Base-by-base conservation (phyloP, 1,140 invertebrate genomes). In the Euura lappo region DNA sequence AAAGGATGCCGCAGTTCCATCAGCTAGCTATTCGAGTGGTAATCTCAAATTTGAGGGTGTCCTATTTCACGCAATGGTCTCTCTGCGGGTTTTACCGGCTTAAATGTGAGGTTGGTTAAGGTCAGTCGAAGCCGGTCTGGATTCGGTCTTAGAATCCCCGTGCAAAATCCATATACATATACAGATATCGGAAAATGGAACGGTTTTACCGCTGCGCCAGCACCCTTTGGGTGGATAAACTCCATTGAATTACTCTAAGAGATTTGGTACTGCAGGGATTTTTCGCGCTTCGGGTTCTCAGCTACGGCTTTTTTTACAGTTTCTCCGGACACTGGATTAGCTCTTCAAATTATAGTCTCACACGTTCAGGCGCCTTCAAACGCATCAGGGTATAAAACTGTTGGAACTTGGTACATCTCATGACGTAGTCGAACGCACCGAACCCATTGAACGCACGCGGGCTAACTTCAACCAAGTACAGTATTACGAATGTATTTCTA, bases 181-280 rank as follows among this genome's bases (percentile, higher is more conserved):
- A 60, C 13, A 60, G 51, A 60, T 60, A 60, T n/a, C 51, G 51
- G 5, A 28, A 4, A 60, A 60, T 60, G 4, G 51, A 60, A 60
- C 51, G 51, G 13, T 60, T 60, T 60, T n/a, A 60, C 51, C 51
- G 8, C 51, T n/a, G 51, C 13, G 0, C 51, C 51, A 60, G 51
- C 51, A 60, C 13, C 51, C 51, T n/a, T n/a, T 60, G 51, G 51
- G 51, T n/a, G 51, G 51, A 60, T 60, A 60, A 60, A 60, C 51
- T 60, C 13, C 51, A 60, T 60, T 60, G 51, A 60, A 60, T 60
- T 60, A 60, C 51, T n/a, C 13, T 60, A 2, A 28, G 28, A 28
- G 28, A 28, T 28, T 28, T 28, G 28, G 28, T 28, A 3, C 51
- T 4, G 51, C 10, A 60, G 51, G 51, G 13, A 11, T 60, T 60